Conservation (phyloP, 2,797 vertebrate species). For the Silurus aristotelis region DNA sequence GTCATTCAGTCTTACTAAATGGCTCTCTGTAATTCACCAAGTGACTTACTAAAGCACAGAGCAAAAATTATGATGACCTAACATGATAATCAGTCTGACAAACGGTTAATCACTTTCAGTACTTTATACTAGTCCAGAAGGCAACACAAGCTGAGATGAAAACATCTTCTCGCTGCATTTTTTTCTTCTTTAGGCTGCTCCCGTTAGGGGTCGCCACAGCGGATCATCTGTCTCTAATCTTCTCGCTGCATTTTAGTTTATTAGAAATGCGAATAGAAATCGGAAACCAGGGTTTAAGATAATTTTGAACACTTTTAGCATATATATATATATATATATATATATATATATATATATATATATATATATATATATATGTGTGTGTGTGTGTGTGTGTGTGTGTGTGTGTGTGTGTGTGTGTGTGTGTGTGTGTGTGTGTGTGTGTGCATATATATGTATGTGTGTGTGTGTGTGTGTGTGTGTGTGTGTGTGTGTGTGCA, state of each 20-base stretch:
- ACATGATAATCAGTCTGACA: too few relatives aligned
- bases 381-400: too few relatives aligned
- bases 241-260: neutral
- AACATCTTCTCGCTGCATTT: neutral
- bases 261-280: neutral
- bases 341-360: too few relatives aligned
- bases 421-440: too few relatives aligned
- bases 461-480: too few relatives aligned
- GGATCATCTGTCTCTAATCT: neutral
- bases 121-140: neutral
- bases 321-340: neutral
- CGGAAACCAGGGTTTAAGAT: conserved; percentile 20
- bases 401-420: too few relatives aligned
- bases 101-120: neutral
- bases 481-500: too few relatives aligned
- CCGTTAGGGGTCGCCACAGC: neutral
- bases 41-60: neutral
- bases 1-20: neutral
- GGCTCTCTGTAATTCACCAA: neutral
- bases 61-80: neutral
- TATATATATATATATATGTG: too few relatives aligned
- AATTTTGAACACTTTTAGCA: neutral
- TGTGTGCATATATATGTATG: too few relatives aligned
- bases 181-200: neutral
- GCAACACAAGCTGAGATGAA: neutral